These are phyloP conservation scores for Caracal caracal DNA, from an alignment of 2,113 vertebrate genomes.

Conservation along the genomic window DNA sequence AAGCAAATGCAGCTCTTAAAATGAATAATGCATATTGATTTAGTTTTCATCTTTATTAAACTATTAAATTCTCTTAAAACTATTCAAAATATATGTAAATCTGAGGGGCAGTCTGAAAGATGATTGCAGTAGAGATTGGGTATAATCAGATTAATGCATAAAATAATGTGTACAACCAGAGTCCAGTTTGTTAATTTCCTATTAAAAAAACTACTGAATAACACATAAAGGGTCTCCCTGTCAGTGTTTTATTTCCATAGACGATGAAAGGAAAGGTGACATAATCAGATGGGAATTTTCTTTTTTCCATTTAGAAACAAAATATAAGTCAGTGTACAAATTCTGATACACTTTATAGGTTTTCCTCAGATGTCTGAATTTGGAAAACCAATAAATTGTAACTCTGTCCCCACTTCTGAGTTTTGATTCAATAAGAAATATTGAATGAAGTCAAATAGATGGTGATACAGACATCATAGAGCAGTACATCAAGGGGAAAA, in stretches of 20 bases:
- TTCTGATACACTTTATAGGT: neutral
- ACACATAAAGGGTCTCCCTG: neutral
- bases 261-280: neutral
- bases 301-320: neutral
- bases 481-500: neutral
- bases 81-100: neutral
- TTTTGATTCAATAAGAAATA: neutral
- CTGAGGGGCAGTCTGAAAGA: neutral
- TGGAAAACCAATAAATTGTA: neutral
- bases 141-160: neutral
- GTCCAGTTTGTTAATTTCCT: neutral
- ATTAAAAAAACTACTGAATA: neutral
- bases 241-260: neutral
- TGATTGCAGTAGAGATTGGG: neutral
- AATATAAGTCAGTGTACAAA: neutral
- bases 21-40: neutral
- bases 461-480: neutral
- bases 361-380: neutral
- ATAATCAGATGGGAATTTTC: neutral
- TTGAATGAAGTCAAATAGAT: neutral
- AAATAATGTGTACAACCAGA: neutral
- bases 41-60: slow-evolving; percentile 7
- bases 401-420: neutral
- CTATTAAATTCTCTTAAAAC: neutral
- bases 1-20: neutral